These are phyloP conservation scores for Drosophila macrospina DNA, from an alignment of 2,888 invertebrate species.

Conservation along the genomic window DNA sequence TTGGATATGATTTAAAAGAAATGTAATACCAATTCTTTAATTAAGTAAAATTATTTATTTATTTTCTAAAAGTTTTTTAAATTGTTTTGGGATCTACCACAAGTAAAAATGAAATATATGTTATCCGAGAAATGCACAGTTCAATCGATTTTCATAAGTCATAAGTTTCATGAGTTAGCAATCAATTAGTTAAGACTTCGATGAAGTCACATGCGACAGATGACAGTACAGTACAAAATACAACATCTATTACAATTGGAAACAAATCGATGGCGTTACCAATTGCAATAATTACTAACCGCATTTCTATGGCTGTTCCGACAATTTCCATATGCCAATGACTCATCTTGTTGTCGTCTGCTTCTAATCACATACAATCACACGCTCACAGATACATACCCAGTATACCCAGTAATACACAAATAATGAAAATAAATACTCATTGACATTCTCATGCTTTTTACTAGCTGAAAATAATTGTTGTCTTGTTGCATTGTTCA, in stretches of 20 bases:
- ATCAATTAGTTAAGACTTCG: not conserved
- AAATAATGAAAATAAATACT: constrained; percentile 4
- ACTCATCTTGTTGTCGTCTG: constrained; percentile 64
- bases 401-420: not conserved
- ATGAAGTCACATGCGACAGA: not conserved
- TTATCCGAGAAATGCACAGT: not conserved
- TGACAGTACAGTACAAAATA: not conserved
- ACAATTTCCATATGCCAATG: constrained; percentile 43
- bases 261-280: not conserved
- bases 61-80: not conserved
- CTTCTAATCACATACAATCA: constrained; percentile 30
- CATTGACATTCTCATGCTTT: constrained; percentile 53
- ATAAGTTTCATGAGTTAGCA: not conserved
- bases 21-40: too few species aligned
- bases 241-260: not conserved
- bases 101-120: not conserved
- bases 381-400: constrained; percentile 7
- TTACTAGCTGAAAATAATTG: constrained; percentile 48
- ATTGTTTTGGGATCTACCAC: not conserved
- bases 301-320: constrained; percentile 37
- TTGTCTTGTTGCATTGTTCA: constrained; percentile 54
- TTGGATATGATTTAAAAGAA: too few species aligned
- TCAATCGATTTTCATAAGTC: not conserved
- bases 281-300: constrained; percentile 20
- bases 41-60: too few species aligned